Evolutionary conservation across 2,888 invertebrate genomes (phyloP).

Genomic region (Brachycybe producta): DNA sequence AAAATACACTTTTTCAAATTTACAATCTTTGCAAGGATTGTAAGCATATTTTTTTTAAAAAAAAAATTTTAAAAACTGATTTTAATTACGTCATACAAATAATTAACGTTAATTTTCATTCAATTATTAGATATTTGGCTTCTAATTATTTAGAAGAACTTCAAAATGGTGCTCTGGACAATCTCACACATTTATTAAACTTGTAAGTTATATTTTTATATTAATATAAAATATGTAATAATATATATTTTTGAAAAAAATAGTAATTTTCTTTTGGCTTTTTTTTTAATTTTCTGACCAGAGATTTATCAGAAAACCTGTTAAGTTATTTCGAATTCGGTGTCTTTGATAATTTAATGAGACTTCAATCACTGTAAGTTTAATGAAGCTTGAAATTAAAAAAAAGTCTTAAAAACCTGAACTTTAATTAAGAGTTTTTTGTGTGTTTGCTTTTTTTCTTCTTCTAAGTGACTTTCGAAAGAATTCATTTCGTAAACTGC

Average conservation of each 20-base stretch:
- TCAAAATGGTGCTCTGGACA: not conserved
- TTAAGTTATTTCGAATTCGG: not conserved
- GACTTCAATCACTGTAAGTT: not conserved
- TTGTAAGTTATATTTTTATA: not conserved
- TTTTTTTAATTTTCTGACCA: not conserved
- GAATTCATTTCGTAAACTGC: conserved; percentile 7
- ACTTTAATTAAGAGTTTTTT: no score
- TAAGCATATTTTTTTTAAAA: not conserved
- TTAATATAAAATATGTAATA: not conserved
- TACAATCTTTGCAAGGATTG: not conserved
- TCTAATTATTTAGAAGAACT: not conserved
- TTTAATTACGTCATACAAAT: no score
- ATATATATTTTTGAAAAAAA: no score
- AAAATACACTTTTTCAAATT: not conserved
- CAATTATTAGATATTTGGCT: not conserved
- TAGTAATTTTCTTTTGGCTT: not conserved
- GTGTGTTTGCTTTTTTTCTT: no score
- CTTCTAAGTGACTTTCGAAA: not conserved
- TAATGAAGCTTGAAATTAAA: not conserved
- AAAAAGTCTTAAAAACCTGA: no score
- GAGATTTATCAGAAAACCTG: not conserved
- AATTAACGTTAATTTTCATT: not conserved
- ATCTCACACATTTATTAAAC: not conserved
- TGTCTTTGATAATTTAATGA: not conserved
- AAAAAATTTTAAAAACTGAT: no score